A percentile compares a stretch with the other conserved stretches of the same genome.
Conservation (phyloP, 1,140 invertebrate genomes). For the Copidosoma floridanum region DNA sequence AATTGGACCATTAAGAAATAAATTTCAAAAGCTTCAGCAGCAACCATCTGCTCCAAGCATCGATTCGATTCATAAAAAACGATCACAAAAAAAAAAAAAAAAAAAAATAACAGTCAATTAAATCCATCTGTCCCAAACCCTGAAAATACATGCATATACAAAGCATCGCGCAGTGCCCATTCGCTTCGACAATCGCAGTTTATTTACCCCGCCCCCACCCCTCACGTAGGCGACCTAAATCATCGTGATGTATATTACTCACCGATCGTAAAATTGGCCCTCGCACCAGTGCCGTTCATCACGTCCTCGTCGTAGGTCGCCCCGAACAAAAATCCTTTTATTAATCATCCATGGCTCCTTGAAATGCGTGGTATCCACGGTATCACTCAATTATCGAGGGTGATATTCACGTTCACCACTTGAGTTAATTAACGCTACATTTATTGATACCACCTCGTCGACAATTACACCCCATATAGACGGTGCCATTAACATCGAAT, state of each 20-base stretch:
- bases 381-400: not conserved
- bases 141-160: no score
- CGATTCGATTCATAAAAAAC: no score
- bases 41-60: no score
- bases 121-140: no score
- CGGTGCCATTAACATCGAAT: no score
- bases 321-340: slow-evolving; percentile 17
- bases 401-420: not conserved
- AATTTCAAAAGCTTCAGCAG: no score
- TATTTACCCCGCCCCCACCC: slow-evolving; percentile 10
- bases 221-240: slow-evolving; percentile 1
- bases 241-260: no score
- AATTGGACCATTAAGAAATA: no score
- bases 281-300: not conserved
- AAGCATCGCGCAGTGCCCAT: no score
- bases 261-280: slow-evolving; percentile 5
- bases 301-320: not conserved
- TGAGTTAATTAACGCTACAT: not conserved
- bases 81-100: no score
- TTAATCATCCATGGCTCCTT: slow-evolving; percentile 12
- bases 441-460: not conserved
- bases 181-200: slow-evolving; percentile 12
- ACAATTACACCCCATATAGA: no score
- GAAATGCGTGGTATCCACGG: not conserved
- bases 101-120: no score